Conservation (phyloP, 2,113 vertebrate genomes). For the Phalacrocorax carbo region DNA sequence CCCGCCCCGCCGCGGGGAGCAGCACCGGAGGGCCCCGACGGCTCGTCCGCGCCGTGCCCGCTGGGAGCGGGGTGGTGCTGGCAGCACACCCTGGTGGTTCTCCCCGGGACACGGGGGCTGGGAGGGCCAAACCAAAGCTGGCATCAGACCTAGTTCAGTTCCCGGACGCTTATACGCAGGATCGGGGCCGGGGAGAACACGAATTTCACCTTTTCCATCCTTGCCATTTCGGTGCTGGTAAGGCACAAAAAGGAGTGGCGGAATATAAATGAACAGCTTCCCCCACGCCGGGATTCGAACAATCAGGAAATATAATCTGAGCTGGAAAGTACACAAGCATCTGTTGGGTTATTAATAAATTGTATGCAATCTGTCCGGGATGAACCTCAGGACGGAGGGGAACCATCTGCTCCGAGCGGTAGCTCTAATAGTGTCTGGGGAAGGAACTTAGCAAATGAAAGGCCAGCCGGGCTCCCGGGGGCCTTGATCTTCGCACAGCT, state of each 20-base stretch:
- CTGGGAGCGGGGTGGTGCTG: accelerated
- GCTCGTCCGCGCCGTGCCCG: background rate
- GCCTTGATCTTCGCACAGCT: background rate
- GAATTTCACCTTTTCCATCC: background rate
- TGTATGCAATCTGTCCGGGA: slow-evolving; percentile 60
- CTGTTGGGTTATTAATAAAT: slow-evolving; percentile 72
- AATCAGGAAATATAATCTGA: slow-evolving; percentile 63
- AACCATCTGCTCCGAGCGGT: slow-evolving; percentile 52
- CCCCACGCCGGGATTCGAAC: slow-evolving; percentile 12
- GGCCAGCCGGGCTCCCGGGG: background rate
- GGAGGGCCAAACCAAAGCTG: background rate
- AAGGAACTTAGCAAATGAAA: background rate
- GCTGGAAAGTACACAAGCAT: slow-evolving; percentile 55
- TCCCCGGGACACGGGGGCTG: background rate
- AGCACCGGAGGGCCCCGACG: background rate
- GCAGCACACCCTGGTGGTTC: accelerated
- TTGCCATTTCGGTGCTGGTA: background rate
- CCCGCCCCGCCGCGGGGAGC: accelerated
- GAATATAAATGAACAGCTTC: slow-evolving; percentile 27
- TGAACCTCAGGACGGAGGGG: background rate
- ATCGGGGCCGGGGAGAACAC: accelerated
- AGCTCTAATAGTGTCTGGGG: slow-evolving; percentile 14
- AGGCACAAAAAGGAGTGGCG: background rate
- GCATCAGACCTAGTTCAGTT: background rate
- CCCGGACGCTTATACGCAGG: background rate